Percentiles rank a stretch among this genome's conserved stretches.
Conservation (phyloP, 2,888 invertebrate genomes). For the Polydrusus tereticollis region DNA sequence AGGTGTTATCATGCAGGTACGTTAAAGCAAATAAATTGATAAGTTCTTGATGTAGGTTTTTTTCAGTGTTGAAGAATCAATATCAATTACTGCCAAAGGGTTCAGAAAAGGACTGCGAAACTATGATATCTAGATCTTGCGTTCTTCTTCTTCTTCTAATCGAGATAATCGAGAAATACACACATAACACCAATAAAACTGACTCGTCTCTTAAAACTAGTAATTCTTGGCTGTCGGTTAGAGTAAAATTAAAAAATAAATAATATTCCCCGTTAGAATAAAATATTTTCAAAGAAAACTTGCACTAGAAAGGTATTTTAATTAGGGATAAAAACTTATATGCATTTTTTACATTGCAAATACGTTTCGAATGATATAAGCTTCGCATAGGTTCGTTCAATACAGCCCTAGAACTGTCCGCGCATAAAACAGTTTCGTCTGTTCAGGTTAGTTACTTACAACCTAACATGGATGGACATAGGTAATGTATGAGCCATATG, state of each 20-base stretch:
- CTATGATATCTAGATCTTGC: too few relatives aligned
- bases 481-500: too few relatives aligned
- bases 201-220: constrained; percentile 28
- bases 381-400: too few relatives aligned
- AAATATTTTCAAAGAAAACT: constrained; percentile 16
- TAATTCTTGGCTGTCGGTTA: constrained; percentile 22
- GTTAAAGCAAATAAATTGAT: background rate
- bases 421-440: too few relatives aligned
- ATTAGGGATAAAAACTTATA: background rate
- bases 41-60: background rate
- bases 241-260: constrained; percentile 31
- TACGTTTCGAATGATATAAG: too few relatives aligned
- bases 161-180: background rate
- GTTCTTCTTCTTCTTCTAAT: background rate
- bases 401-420: too few relatives aligned
- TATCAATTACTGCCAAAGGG: background rate
- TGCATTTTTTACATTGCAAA: too few relatives aligned
- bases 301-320: background rate
- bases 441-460: too few relatives aligned
- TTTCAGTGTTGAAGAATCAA: too few relatives aligned
- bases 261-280: constrained; percentile 21
- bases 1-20: constrained; percentile 7
- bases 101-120: background rate
- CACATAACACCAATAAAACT: constrained; percentile 30
- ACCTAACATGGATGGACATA: too few relatives aligned